These are phyloP conservation scores for Centropus unirufus DNA, from an alignment of 2,113 vertebrate genomes.

Conservation along the genomic window DNA sequence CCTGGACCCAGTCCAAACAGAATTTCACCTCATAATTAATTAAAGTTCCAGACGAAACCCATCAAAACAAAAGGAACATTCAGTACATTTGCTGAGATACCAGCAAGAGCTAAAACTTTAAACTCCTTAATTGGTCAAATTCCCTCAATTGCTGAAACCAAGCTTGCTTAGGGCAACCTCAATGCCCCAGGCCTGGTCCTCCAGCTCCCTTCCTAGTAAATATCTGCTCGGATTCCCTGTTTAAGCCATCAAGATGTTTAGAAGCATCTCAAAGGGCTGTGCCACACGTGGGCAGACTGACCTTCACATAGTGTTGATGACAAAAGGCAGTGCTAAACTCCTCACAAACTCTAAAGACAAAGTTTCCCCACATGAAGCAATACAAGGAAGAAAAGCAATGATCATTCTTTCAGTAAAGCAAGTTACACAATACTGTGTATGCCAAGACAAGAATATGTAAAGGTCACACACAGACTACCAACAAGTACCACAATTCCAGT, in stretches of 20 bases:
- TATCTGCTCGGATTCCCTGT: neutral
- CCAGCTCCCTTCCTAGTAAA: neutral
- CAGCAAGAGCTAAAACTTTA: neutral
- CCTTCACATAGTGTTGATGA: rapidly evolving
- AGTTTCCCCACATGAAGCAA: neutral
- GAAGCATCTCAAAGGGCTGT: neutral
- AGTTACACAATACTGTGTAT: neutral
- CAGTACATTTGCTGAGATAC: neutral
- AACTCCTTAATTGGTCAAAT: neutral
- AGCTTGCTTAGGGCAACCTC: neutral
- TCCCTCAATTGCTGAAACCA: neutral
- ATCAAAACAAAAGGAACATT: neutral
- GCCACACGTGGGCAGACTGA: neutral
- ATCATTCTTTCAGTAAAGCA: neutral
- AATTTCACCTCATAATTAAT: neutral
- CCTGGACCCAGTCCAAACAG: neutral
- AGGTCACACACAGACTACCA: neutral
- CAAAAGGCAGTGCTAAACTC: neutral
- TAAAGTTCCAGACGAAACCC: neutral
- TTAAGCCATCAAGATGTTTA: neutral
- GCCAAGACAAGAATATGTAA: neutral
- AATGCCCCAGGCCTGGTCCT: neutral
- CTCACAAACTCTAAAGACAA: neutral
- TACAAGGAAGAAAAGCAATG: neutral
- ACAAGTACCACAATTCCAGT: neutral